Evolutionary conservation across 1,140 invertebrate genomes (phyloP).

Genomic region (Caenorhabditis inopinata): DNA sequence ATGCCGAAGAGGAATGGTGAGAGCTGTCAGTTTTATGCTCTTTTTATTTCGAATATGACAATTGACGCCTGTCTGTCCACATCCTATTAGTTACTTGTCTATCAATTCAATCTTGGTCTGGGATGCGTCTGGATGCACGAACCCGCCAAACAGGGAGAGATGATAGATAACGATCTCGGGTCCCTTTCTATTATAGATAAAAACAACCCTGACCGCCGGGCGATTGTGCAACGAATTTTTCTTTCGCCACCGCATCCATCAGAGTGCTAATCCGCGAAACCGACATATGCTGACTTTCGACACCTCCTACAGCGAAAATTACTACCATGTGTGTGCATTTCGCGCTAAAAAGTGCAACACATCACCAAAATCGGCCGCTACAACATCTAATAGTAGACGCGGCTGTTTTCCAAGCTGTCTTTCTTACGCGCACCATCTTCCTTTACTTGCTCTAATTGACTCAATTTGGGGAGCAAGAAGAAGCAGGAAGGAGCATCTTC

Average conservation of each 20-base stretch:
- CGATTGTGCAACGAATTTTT: neutral
- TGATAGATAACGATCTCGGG: neutral
- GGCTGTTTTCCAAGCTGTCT: slow-evolving; percentile 6
- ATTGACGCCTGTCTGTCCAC: slow-evolving; percentile 7
- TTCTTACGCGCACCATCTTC: neutral
- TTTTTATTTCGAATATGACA: slow-evolving; percentile 19
- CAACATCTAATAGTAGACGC: slow-evolving; percentile 10
- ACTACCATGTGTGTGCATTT: neutral
- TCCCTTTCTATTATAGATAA: neutral
- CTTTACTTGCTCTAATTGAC: slow-evolving; percentile 28
- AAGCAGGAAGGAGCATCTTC: slow-evolving; percentile 25
- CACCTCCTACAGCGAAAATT: slow-evolving; percentile 30
- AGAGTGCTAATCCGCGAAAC: slow-evolving; percentile 1
- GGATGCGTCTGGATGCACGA: neutral
- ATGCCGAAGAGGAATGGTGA: neutral
- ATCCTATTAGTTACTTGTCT: slow-evolving; percentile 13
- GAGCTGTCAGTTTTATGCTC: slow-evolving; percentile 13
- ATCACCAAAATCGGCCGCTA: slow-evolving; percentile 8
- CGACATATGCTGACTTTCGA: slow-evolving; percentile 12
- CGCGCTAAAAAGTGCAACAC: slow-evolving; percentile 17
- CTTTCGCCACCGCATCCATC: slow-evolving; percentile 20
- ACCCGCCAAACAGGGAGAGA: neutral
- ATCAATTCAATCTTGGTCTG: neutral
- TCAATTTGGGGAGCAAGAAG: slow-evolving; percentile 7
- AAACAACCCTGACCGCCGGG: neutral